These are phyloP conservation scores for Eudyptes chrysolophus DNA, from an alignment of 2,113 vertebrate species.

Conservation along the genomic window DNA sequence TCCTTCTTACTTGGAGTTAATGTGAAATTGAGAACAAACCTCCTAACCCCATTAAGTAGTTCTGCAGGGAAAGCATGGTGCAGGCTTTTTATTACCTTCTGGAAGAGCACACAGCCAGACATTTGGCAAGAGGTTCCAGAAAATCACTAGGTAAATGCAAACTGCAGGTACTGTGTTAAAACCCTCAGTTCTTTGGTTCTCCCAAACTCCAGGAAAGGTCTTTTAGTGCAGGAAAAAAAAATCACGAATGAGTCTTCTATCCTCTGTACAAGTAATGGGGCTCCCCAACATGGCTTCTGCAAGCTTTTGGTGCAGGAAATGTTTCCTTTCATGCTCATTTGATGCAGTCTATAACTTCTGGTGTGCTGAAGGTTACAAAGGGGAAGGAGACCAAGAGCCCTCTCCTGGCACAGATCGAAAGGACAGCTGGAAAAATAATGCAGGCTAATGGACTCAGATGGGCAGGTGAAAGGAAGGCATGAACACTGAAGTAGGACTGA, in stretches of 20 bases:
- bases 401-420: neutral
- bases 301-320: neutral
- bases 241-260: neutral
- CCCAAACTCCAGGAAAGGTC: neutral
- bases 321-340: neutral
- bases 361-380: neutral
- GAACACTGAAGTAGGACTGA: neutral
- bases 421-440: neutral
- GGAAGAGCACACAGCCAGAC: neutral
- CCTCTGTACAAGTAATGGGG: neutral
- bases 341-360: neutral
- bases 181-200: neutral
- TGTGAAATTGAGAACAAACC: neutral
- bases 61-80: neutral
- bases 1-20: neutral
- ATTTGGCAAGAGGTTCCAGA: neutral
- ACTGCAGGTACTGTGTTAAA: neutral
- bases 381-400: neutral
- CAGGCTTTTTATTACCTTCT: neutral
- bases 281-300: neutral
- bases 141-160: neutral
- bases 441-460: neutral
- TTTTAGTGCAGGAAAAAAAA: neutral
- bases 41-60: neutral
- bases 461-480: neutral